Percentiles rank a stretch among this genome's conserved stretches.
Evolutionary conservation across 2,797 vertebrate species (phyloP).

Genomic region (Sciaenops ocellatus): DNA sequence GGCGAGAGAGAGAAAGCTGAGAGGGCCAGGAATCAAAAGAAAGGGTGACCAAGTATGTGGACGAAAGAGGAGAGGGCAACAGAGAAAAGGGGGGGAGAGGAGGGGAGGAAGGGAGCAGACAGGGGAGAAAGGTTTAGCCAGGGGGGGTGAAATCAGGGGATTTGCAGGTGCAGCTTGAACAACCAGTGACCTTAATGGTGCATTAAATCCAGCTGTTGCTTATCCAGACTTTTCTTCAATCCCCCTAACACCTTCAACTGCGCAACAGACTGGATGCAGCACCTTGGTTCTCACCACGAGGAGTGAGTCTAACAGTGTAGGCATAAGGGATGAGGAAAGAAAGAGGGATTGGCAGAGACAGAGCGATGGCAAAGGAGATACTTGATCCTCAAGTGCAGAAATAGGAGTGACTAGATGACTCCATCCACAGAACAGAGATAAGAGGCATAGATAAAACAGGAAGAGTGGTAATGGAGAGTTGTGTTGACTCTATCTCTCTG

Average conservation of each 20-base stretch:
- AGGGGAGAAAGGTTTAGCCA: conserved; percentile 52
- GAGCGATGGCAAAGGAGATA: conserved; percentile 47
- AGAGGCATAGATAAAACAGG: conserved; percentile 66
- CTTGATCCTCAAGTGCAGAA: conserved; percentile 49
- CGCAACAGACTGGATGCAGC: conserved; percentile 37
- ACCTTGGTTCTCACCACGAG: conserved; percentile 66
- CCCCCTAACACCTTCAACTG: conserved; percentile 68
- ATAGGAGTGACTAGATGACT: conserved; percentile 52
- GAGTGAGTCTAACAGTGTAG: conserved; percentile 1
- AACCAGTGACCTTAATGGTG: conserved; percentile 84
- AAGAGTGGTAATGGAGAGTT: conserved; percentile 65
- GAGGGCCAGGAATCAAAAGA: conserved; percentile 57
- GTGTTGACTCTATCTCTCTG: conserved; percentile 68
- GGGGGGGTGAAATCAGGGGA: conserved; percentile 60
- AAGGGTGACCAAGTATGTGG: conserved; percentile 51
- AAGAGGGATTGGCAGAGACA: conserved; percentile 20
- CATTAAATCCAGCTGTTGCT: conserved; percentile 87
- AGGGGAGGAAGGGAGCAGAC: conserved; percentile 48
- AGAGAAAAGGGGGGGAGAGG: conserved; percentile 41
- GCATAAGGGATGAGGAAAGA: not conserved
- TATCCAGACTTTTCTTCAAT: conserved; percentile 77
- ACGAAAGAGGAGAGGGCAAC: conserved; percentile 65
- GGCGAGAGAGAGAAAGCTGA: conserved; percentile 58
- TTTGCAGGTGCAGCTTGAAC: conserved; percentile 86
- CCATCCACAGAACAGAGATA: conserved; percentile 64